Base-by-base conservation (phyloP, 2,113 vertebrate species). In the Calypte anna region DNA sequence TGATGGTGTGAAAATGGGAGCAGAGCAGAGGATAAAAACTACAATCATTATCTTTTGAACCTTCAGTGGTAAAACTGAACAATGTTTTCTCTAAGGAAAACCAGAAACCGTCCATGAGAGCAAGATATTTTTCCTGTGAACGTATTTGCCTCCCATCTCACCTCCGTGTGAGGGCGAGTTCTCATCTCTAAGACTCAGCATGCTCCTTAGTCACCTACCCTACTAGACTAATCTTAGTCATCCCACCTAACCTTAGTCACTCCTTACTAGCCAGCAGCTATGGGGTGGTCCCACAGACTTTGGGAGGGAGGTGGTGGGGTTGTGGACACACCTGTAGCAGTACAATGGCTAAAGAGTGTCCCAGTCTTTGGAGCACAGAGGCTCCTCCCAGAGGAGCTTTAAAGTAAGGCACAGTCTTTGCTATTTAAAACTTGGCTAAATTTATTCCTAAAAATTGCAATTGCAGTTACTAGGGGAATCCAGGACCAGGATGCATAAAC, bases 231-330 rank as follows among this genome's bases (percentile, higher is more conserved):
- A 14, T 27, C 43, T 38, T 38, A 38, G 36, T 38, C 36, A 38
- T 8, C 36, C 10, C 36, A 38, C 36, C 36, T 38, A 8, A 38
- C 36, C 36, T 38, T 38, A 38, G 36, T 38, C 36, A 38, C 36
- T 38, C 15, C n/a, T 81, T 59, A 11, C 22, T 76, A 24, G 12
- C 30, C 43, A 55, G 67, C 22, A 33, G 15, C 63, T n/a, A 48
- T 48, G 1, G 25, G 20, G 15, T 14, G 43, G 16, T 63, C 24
- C 33, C n/a, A 19, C 18, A 64, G 62, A 6, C 0, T 16, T 40
- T 23, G 1, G 3, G 11, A 21, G 10, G 36, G 40, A 40, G 46
- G 46, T 46, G 46, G 46, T 15, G 8, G 46, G 46, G 46, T 16
- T 16, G 46, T 46, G 46, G 46, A 20, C 40, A 46, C 46, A 46